Percentiles rank a stretch among this genome's conserved stretches.
Conservation (phyloP, 1,140 invertebrate genomes). For the Brachionus asplanchnoidis region DNA sequence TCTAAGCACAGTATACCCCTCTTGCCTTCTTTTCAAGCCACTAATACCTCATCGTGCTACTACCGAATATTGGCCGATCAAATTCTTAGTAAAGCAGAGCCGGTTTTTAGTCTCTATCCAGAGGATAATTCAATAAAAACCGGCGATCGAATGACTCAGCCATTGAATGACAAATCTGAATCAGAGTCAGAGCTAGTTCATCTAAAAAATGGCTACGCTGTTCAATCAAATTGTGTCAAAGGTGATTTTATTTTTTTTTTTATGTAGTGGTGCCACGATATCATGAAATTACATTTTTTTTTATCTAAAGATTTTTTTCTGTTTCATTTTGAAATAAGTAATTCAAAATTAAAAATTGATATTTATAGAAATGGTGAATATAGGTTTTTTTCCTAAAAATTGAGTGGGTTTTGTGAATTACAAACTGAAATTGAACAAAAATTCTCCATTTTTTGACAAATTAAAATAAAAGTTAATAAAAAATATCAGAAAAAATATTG, state of each 20-base stretch:
- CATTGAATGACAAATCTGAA: not conserved
- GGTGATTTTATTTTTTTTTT: not conserved
- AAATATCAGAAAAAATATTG: too few relatives aligned
- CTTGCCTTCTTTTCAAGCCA: not conserved
- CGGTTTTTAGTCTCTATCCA: constrained; percentile 30
- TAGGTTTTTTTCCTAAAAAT: too few relatives aligned
- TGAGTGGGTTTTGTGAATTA: too few relatives aligned
- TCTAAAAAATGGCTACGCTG: constrained; percentile 20
- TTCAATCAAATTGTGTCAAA: not conserved
- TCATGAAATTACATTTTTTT: too few relatives aligned
- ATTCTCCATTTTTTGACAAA: too few relatives aligned
- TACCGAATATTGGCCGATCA: constrained; percentile 24
- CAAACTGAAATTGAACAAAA: too few relatives aligned
- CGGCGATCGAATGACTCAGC: not conserved
- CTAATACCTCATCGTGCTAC: not conserved
- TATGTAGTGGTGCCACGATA: too few relatives aligned
- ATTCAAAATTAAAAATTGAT: too few relatives aligned
- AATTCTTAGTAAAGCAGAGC: not conserved
- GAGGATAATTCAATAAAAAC: not conserved
- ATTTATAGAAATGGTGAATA: too few relatives aligned
- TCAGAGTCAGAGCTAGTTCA: not conserved
- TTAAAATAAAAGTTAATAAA: too few relatives aligned
- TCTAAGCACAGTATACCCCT: not conserved
- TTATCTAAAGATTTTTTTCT: too few relatives aligned
- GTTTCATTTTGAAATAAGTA: too few relatives aligned